These are phyloP conservation scores for Hormiphora californensis DNA, from an alignment of 37 sponge, comb jelly and placozoan genomes.

Conservation along the genomic window DNA sequence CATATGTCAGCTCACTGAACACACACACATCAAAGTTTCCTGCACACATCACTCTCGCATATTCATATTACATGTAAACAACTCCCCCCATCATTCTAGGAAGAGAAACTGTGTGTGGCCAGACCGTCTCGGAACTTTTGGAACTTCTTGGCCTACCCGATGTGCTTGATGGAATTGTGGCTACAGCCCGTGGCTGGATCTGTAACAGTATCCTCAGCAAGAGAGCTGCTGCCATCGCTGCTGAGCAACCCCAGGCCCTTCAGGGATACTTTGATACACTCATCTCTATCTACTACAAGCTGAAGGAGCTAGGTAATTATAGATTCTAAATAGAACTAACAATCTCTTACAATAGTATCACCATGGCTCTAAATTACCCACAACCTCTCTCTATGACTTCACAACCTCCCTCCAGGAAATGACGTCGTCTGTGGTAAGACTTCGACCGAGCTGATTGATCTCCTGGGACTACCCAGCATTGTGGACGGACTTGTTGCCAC, in stretches of 20 bases:
- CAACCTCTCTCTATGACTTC: neutral
- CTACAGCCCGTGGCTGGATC: neutral
- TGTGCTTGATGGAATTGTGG: neutral
- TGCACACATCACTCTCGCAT: too few relatives aligned
- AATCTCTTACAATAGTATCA: too few relatives aligned
- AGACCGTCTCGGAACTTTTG: neutral
- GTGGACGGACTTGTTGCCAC: slow-evolving; percentile 16
- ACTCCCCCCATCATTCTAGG: neutral
- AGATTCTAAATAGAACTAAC: too few relatives aligned
- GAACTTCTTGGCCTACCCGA: neutral
- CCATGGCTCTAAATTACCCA: too few relatives aligned
- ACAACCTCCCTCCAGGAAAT: neutral
- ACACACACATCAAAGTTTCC: too few relatives aligned
- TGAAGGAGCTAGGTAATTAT: neutral
- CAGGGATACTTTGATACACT: slow-evolving; percentile 21
- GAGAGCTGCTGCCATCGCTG: neutral
- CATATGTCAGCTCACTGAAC: too few relatives aligned
- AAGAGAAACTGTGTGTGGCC: neutral
- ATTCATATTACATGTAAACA: too few relatives aligned
- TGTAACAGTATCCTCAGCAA: too few relatives aligned
- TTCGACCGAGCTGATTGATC: neutral
- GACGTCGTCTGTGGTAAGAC: neutral
- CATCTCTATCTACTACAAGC: neutral
- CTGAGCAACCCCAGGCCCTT: neutral
- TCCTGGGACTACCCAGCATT: neutral